A percentile compares a stretch with the other conserved stretches of the same genome.
These are phyloP conservation scores for Sylvietta virens DNA, from an alignment of 2,113 vertebrate species.

Conservation along the genomic window DNA sequence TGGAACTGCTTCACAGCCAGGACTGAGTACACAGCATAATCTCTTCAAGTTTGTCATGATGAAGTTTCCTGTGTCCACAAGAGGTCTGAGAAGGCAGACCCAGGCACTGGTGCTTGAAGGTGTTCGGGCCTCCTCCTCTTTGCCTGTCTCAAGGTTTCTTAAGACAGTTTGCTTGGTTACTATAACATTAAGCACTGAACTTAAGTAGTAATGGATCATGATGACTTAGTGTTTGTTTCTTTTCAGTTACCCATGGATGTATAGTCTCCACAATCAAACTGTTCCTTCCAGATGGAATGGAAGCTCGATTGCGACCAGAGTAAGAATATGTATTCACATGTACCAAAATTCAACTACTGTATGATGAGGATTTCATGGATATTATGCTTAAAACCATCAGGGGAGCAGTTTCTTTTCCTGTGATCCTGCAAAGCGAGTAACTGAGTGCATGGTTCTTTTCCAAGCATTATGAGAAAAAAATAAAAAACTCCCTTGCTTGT, in stretches of 20 bases:
- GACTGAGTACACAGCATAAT: background rate
- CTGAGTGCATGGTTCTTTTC: background rate
- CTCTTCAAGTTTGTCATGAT: background rate
- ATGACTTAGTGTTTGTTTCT: constrained; percentile 64
- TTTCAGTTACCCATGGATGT: constrained; percentile 96
- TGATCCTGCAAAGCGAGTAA: background rate
- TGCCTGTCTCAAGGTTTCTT: background rate
- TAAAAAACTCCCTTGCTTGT: background rate
- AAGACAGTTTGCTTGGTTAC: background rate
- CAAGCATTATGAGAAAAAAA: background rate
- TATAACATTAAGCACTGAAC: background rate
- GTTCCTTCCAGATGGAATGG: constrained; percentile 98
- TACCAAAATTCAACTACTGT: background rate
- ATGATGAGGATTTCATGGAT: background rate
- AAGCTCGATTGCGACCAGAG: constrained; percentile 94
- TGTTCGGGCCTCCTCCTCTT: background rate
- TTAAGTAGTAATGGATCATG: background rate
- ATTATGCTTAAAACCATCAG: background rate
- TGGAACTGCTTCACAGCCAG: background rate
- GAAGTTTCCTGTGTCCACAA: background rate
- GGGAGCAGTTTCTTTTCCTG: background rate
- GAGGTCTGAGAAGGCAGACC: background rate
- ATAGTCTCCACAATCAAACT: constrained; percentile 99
- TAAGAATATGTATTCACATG: constrained; percentile 72
- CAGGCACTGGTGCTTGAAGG: background rate